Base-by-base conservation (phyloP, 2,888 invertebrate genomes). In the Ligdia adustata region DNA sequence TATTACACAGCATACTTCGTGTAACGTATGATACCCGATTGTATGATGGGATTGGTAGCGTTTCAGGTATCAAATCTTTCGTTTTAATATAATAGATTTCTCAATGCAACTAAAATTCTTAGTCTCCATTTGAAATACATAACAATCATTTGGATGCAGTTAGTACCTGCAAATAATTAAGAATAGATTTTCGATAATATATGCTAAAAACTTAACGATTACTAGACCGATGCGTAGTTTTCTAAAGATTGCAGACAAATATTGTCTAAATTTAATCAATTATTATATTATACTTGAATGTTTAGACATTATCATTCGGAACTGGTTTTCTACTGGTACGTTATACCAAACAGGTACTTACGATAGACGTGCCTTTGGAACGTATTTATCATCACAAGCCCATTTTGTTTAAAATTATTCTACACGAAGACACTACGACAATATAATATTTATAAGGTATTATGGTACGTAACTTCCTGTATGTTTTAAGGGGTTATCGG, bases 241-340 rank as follows among this genome's bases (percentile, higher is more conserved):
- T 34, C 22, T 18, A 20, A n/a, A n/a, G 22, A 1, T 37, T 9
- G 9, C 40, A 29, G 14, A 46, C 22, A 20, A 9, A n/a, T 15
- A 32, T 33, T 20, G 22, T 26, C 6, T 27, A 22, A 39, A 15
- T 15, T 34, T 34, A 27, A 27, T 16, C 22, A 16, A 22, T 22
- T 22, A 22, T 22, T 16, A 16, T 22, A 22, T 22, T 16, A 16
- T 16, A 16, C 3, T 4, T 22, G 7, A 1, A 22, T 22, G 22
- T 22, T n/a, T 31, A 11, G 7, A 13, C 35, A 46, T 47, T 47
- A 47, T 16, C 13, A 41, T 47, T 26, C 47, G 20, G 15, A 32
- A 48, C 41, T 38, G 42, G 37, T 42, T 42, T 13, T 22, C 20
- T 9, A 28, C 37, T 15, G 29, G 48, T 14, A 14, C 9, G 20